Conservation (phyloP, 2,113 vertebrate species). For the Athene cunicularia region DNA sequence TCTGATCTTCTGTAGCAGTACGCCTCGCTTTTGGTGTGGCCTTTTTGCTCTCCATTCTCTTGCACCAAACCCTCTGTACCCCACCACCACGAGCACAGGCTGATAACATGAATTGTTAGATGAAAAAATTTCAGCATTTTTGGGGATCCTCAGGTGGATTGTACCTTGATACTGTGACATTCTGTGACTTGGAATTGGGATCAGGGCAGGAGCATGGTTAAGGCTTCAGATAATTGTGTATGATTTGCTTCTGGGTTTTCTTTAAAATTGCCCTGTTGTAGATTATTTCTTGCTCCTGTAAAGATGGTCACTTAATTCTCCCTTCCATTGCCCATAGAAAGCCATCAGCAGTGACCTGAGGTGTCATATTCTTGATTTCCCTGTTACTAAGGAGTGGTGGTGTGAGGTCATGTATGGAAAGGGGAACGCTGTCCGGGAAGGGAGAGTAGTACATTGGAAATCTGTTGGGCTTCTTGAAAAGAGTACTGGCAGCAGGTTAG, state of each 20-base stretch:
- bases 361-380: background rate
- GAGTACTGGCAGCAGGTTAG: background rate
- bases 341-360: background rate
- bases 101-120: background rate
- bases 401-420: background rate
- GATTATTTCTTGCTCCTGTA: background rate
- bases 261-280: background rate
- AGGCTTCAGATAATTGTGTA: background rate
- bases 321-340: background rate
- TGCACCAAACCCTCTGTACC: background rate
- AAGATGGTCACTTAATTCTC: background rate
- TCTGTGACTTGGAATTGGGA: background rate
- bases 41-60: background rate
- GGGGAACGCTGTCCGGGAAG: background rate
- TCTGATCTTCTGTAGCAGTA: background rate
- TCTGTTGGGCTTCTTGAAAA: background rate
- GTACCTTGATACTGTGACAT: background rate
- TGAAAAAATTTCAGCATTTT: background rate
- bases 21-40: rapidly evolving
- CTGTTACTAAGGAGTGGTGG: background rate
- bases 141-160: background rate
- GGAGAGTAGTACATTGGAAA: background rate
- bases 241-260: background rate
- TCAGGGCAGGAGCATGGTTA: background rate
- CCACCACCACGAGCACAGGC: too few relatives aligned